Conservation (phyloP, 2,113 vertebrate genomes). For the Pangasianodon hypophthalmus region DNA sequence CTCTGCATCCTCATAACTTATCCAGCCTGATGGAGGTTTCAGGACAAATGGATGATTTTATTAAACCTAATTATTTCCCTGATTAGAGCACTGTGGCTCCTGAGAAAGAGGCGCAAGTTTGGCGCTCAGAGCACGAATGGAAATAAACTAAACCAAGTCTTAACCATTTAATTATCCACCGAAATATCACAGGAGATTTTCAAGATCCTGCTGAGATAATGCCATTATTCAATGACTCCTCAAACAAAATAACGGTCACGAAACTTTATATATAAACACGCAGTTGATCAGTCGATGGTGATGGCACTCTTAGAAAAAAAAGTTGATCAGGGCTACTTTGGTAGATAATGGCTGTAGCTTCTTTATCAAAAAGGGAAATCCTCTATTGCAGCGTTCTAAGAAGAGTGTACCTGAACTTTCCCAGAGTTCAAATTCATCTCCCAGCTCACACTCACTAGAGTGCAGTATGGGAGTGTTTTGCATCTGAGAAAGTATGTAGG, state of each 20-base stretch:
- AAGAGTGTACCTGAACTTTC: background rate
- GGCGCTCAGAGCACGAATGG: background rate
- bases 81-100: slow-evolving; percentile 51
- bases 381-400: background rate
- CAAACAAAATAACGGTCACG: background rate
- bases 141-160: slow-evolving; percentile 43
- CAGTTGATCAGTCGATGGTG: background rate
- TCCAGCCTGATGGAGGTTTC: slow-evolving; percentile 39
- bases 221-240: background rate
- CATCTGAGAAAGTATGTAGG: background rate
- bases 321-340: background rate
- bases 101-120: slow-evolving; percentile 40
- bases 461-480: slow-evolving; percentile 2
- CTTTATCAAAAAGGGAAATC: background rate
- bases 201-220: background rate
- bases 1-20: slow-evolving; percentile 16
- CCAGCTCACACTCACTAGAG: background rate
- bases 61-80: slow-evolving; percentile 44
- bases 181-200: background rate
- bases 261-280: background rate
- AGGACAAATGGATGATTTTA: slow-evolving; percentile 43
- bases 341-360: background rate
- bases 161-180: background rate
- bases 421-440: background rate
- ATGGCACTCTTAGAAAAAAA: background rate